These are phyloP conservation scores for Diarsia rubi DNA, from an alignment of 2,888 invertebrate species.

Conservation along the genomic window DNA sequence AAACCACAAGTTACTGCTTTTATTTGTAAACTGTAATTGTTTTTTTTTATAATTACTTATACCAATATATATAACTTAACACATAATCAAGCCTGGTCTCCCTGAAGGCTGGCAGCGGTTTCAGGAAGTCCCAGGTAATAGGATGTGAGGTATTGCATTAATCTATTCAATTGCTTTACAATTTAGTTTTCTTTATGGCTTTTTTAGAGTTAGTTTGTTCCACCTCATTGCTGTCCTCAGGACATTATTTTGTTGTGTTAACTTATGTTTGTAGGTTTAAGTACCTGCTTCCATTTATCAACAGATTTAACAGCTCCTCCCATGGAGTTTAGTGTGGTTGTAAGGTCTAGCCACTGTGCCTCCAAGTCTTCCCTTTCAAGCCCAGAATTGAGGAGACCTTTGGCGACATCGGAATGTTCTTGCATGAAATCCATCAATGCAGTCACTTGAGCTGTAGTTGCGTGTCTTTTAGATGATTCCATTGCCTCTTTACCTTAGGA, in stretches of 20 bases:
- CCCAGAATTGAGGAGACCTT: conserved; percentile 65
- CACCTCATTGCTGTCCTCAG: too few relatives aligned
- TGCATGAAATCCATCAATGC: conserved; percentile 73
- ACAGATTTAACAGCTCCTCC: conserved; percentile 70
- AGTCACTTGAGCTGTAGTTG: conserved; percentile 69
- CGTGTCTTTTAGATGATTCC: conserved; percentile 69
- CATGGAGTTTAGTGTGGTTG: conserved; percentile 63
- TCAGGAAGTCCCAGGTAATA: neutral
- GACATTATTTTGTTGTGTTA: too few relatives aligned
- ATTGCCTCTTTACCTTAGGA: conserved; percentile 41
- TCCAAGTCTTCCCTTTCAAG: conserved; percentile 69
- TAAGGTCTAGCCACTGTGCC: conserved; percentile 68
- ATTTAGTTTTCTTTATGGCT: neutral
- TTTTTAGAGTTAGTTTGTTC: too few relatives aligned
- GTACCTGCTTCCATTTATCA: conserved; percentile 75
- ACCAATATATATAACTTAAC: neutral
- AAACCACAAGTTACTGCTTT: conserved; percentile 1
- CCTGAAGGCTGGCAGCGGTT: neutral
- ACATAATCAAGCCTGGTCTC: neutral
- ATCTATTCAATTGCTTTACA: neutral
- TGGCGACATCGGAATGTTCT: conserved; percentile 67
- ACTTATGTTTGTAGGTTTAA: neutral
- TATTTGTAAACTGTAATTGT: neutral
- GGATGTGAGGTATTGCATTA: neutral
- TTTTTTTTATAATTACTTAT: neutral